Conservation (phyloP, 2,888 invertebrate genomes). For the Automeris io region DNA sequence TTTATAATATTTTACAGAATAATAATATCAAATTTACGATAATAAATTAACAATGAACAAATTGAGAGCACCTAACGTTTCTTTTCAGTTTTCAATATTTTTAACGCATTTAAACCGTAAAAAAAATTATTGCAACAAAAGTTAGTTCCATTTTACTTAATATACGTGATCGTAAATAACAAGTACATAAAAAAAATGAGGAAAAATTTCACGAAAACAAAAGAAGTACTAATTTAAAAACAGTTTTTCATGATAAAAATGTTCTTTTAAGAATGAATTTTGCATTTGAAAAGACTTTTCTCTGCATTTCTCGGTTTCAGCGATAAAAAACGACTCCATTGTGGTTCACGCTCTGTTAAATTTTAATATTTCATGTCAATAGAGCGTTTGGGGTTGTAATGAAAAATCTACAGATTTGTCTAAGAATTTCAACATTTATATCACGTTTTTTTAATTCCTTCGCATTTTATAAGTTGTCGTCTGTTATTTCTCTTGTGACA, state of each 20-base stretch:
- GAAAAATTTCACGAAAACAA: not conserved
- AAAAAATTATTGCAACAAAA: too few relatives aligned
- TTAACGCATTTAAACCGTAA: too few relatives aligned
- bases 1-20: too few relatives aligned
- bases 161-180: too few relatives aligned
- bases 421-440: constrained; percentile 2
- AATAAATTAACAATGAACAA: too few relatives aligned
- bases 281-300: constrained; percentile 2
- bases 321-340: not conserved
- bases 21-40: too few relatives aligned
- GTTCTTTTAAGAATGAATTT: not conserved
- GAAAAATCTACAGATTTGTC: constrained; percentile 16
- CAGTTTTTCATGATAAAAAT: not conserved
- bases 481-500: too few relatives aligned
- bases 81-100: not conserved
- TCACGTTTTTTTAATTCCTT: too few relatives aligned
- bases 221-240: not conserved
- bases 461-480: too few relatives aligned
- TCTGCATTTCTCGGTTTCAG: not conserved
- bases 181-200: too few relatives aligned
- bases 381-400: constrained; percentile 12
- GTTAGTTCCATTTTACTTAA: too few relatives aligned
- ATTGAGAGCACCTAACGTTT: too few relatives aligned
- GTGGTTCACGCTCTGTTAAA: constrained; percentile 15
- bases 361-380: constrained; percentile 27